Base-by-base conservation (phyloP, 2,888 invertebrate genomes). In the Podotricha telesiphe region DNA sequence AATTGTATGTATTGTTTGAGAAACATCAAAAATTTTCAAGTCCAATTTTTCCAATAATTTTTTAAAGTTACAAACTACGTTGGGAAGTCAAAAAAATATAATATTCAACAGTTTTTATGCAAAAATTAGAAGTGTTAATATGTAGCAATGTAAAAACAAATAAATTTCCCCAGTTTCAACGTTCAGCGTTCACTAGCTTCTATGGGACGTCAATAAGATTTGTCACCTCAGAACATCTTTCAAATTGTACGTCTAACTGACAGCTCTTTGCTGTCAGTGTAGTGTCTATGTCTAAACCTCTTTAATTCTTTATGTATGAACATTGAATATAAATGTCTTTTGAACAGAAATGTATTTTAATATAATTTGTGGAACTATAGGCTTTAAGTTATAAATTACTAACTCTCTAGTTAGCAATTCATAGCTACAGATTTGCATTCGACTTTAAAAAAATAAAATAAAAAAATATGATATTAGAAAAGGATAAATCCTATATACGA, bases 1-100 rank as follows among this genome's bases (percentile, higher is more conserved):
- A 63, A 64, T 63, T 59, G 56, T 55, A 59, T 62, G 47, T 67
- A n/a, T 50, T 70, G 50, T 62, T 66, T 51, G 48, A 59, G n/a
- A 40, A 67, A 65, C 63, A 61, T 65, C 20, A 7, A 64, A 70
- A 34, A 59, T n/a, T 47, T 53, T 17, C 40, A 3, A 37, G 17
- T 40, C 15, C 20, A 28, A 5, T 45, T 28, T 22, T 48, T 56
- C 48, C 48, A 5, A 48, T 10, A n/a, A 58, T 0, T 34, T 17
- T 34, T 34, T 10, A 34, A 65, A 48, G 11, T 7, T 15, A n/a
- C 10, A 22, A 22, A 17, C 3, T 45, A 45, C 13, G 0, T 20
- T n/a, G 2, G 22, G 22, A 17, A 45, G 22, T 42, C 1, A n/a
- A 10, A 5, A 45, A 59, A 22, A 4, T 11, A n/a, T 22, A 11